phyloP scores from a whole-genome alignment of 2,113 vertebrate genomes.

The Psittacula cyanocephala region DNA sequence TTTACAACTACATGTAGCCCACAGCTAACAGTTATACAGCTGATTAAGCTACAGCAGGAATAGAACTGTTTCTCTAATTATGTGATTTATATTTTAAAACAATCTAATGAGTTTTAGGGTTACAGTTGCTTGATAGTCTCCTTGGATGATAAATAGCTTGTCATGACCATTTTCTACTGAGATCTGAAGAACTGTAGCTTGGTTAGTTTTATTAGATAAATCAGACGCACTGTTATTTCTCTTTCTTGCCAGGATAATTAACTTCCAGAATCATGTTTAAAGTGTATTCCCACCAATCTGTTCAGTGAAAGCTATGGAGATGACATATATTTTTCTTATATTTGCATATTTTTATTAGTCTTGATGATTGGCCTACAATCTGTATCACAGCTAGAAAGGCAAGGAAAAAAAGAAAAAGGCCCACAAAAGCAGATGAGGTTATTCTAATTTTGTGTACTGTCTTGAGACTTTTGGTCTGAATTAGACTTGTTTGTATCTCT shows the following conservation, averaged over 20 bases:
- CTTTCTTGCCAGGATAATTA: not conserved
- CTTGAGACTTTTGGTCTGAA: not conserved
- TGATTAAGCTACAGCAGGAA: not conserved
- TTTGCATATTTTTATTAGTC: not conserved
- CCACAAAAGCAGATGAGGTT: not conserved
- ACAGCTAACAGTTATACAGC: not conserved
- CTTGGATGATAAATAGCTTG: not conserved
- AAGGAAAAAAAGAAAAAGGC: not conserved
- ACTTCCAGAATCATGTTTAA: not conserved
- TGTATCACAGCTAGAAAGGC: not conserved
- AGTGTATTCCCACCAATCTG: not conserved
- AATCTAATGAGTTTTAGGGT: not conserved
- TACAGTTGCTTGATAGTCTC: not conserved
- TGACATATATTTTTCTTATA: not conserved
- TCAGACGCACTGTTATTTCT: not conserved
- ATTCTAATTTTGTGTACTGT: not conserved
- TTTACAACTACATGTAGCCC: not conserved
- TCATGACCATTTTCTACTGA: not conserved
- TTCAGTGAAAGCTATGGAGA: not conserved
- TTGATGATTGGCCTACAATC: not conserved
- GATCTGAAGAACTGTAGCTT: not conserved
- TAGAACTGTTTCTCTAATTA: not conserved
- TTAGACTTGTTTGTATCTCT: not conserved
- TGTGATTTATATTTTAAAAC: not conserved
- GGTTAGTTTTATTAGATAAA: not conserved